Base-by-base conservation (phyloP, 2,888 invertebrate genomes). In the Melieria crassipennis region DNA sequence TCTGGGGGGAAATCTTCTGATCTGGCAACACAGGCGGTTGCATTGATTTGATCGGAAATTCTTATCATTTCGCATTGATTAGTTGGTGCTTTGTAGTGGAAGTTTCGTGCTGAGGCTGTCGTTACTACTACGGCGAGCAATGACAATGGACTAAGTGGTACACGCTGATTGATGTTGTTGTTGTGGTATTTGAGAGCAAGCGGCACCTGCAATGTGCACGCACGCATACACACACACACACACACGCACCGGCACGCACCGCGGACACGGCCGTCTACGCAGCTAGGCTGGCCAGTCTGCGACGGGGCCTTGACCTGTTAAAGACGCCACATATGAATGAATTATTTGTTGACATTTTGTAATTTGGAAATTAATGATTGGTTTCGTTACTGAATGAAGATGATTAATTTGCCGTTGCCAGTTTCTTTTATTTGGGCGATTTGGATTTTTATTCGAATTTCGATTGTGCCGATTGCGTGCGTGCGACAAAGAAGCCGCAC, bases 281-380 rank as follows among this genome's bases (percentile, higher is more conserved):
- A 60, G 0, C 30, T 30, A 30, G 30, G 30, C 3, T 2, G 30
- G 30, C 30, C 30, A 30, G 30, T 30, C 30, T 30, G 43, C 30
- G 7, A 6, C 48, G 56, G 43, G 55, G 57, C 72, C 72, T 72
- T 72, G 72, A 68, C 72, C 72, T 52, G 58, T 72, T 55, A 68
- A 60, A 60, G 9, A 55, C 52, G n/a, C 42, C 45, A 56, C 13
- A 55, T 52, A 16, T 57, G 63, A 65, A 69, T 69, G 68, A 72
- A 72, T 68, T 68, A 72, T 69, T 71, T 69, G 69, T 72, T 69
- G 69, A 69, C 72, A 61, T 60, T 68, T 69, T 69, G 67, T 65
- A 72, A 65, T 64, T 65, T 62, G 52, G 52, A 71, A 58, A 67
- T 52, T 71, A 67, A 67, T 50, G 62, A 58, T 66, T 57, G 10